Percentiles rank a stretch among this genome's conserved stretches.
phyloP scores from a whole-genome alignment of 1,140 invertebrate genomes.

The Drosophila truncata region DNA sequence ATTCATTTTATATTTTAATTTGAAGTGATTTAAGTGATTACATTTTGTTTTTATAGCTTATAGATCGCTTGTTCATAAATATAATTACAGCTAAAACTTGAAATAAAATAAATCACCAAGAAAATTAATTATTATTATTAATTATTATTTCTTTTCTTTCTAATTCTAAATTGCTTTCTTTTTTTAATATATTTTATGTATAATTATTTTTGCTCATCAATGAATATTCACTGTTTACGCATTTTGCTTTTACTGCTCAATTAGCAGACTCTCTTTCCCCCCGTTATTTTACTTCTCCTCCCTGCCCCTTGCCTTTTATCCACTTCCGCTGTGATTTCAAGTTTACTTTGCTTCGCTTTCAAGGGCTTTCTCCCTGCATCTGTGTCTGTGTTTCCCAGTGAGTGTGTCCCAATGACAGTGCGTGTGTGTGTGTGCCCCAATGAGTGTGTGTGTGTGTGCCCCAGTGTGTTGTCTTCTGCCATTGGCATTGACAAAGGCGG shows the following conservation, averaged over 20 bases:
- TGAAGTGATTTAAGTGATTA: neutral
- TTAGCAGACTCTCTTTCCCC: slow-evolving; percentile 55
- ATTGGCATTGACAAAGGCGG: slow-evolving; percentile 75
- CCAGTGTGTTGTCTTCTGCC: slow-evolving; percentile 59
- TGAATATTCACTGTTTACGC: slow-evolving; percentile 20
- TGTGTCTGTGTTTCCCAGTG: neutral
- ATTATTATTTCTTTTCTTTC: neutral
- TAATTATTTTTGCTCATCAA: neutral
- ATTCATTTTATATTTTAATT: no score
- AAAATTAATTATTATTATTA: no score
- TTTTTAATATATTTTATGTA: neutral
- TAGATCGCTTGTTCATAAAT: no score
- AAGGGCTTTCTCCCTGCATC: slow-evolving; percentile 28
- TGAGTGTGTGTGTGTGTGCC: neutral
- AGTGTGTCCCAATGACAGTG: neutral
- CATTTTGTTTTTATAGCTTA: neutral
- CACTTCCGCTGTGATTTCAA: slow-evolving; percentile 67
- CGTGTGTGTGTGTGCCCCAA: neutral
- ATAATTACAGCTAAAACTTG: no score
- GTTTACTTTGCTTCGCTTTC: slow-evolving; percentile 44
- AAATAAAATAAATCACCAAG: no score
- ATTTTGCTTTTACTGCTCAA: slow-evolving; percentile 71
- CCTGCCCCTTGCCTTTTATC: slow-evolving; percentile 5
- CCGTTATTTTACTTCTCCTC: neutral
- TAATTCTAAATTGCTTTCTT: neutral